Percentiles rank a stretch among this genome's conserved stretches.
Evolutionary conservation across 2,888 invertebrate species (phyloP).

Genomic region (Agrotis clavis): DNA sequence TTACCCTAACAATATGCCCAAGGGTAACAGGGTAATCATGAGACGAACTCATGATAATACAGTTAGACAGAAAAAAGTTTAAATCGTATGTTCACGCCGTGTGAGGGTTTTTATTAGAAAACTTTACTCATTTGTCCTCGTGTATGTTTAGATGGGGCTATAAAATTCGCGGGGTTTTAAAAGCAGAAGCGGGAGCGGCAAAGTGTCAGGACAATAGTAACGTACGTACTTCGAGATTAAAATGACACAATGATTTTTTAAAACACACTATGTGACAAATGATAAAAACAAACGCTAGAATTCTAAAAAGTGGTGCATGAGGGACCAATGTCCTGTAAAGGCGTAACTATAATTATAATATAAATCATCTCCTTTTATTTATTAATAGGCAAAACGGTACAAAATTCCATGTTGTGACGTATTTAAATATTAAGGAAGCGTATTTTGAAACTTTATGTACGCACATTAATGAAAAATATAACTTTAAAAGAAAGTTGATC

Average conservation of each 20-base stretch:
- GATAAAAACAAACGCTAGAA: too few relatives aligned
- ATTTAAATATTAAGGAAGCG: too few relatives aligned
- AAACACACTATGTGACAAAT: too few relatives aligned
- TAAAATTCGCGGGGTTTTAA: background rate
- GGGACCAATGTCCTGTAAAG: too few relatives aligned
- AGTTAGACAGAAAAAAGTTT: constrained; percentile 59
- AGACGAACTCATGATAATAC: constrained; percentile 54
- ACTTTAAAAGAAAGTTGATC: background rate
- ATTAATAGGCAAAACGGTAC: too few relatives aligned
- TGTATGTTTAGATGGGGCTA: constrained; percentile 46
- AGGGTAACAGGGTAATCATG: constrained; percentile 46
- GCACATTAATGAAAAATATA: background rate
- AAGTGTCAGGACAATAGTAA: background rate
- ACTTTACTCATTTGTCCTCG: constrained; percentile 66
- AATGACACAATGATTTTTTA: background rate
- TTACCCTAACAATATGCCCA: constrained; percentile 33
- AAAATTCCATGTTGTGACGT: too few relatives aligned
- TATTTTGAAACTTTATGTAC: too few relatives aligned
- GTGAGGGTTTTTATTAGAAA: constrained; percentile 65
- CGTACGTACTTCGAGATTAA: background rate
- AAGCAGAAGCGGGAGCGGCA: background rate
- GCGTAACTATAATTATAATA: too few relatives aligned
- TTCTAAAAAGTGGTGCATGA: too few relatives aligned
- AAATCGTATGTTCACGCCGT: constrained; percentile 59
- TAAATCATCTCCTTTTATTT: too few relatives aligned